phyloP scores from a whole-genome alignment of 2,113 vertebrate genomes.

The Eira barbara region DNA sequence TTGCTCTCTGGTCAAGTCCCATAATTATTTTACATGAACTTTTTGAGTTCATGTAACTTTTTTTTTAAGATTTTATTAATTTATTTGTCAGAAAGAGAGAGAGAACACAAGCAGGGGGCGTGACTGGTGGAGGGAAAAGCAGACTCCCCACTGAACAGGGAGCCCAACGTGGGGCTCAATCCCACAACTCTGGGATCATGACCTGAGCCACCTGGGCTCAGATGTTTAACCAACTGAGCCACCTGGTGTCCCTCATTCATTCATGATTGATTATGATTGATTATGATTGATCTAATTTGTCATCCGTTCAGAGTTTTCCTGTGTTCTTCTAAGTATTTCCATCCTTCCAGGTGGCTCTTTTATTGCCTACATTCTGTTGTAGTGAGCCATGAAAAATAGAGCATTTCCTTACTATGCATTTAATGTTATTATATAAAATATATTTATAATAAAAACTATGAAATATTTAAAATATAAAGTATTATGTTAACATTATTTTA shows the following conservation, averaged over 20 bases:
- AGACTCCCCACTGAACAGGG: background rate
- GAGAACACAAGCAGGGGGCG: background rate
- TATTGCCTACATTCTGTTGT: background rate
- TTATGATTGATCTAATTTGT: background rate
- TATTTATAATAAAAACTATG: background rate
- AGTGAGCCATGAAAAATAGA: background rate
- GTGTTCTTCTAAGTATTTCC: background rate
- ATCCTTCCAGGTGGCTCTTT: background rate
- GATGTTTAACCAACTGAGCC: background rate
- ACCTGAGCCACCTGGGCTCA: background rate
- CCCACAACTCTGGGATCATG: background rate
- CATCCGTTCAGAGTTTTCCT: background rate
- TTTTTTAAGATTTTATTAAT: background rate
- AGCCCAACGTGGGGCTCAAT: accelerated
- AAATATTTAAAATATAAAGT: background rate
- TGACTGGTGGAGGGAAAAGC: background rate
- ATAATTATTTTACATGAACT: background rate
- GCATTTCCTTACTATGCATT: background rate
- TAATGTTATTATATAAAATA: background rate
- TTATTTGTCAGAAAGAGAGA: background rate
- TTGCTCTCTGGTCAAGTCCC: background rate
- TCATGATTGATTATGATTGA: no score
- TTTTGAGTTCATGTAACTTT: background rate
- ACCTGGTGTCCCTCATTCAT: background rate
- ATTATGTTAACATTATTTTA: background rate